Evolutionary conservation across 1,140 invertebrate species (phyloP).

Genomic region (Drosophila truncata): DNA sequence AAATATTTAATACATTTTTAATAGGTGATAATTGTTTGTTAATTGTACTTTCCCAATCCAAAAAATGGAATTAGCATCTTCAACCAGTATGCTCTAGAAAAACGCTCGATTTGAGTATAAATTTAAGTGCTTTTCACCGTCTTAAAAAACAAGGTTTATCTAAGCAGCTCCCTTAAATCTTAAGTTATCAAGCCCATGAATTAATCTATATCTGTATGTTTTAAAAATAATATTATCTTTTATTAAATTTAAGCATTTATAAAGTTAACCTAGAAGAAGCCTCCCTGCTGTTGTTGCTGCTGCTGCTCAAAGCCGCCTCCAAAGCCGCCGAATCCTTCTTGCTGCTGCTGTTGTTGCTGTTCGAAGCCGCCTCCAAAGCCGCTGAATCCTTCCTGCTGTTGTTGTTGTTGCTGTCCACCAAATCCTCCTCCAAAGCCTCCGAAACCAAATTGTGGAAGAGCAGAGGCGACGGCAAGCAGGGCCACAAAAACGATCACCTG

Average conservation of each 20-base stretch:
- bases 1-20: neutral
- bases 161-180: neutral
- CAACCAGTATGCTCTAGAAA: neutral
- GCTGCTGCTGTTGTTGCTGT: constrained; percentile 35
- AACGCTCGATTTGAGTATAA: neutral
- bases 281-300: constrained; percentile 22
- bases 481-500: constrained; percentile 50
- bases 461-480: constrained; percentile 24
- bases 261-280: constrained; percentile 7
- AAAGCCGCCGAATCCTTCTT: constrained; percentile 26
- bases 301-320: constrained; percentile 19
- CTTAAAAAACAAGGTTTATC: neutral
- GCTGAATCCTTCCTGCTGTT: constrained; percentile 14
- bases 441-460: constrained; percentile 39
- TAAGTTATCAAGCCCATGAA: neutral
- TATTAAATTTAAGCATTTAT: neutral
- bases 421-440: constrained; percentile 28
- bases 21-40: constrained; percentile 5
- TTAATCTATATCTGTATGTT: neutral
- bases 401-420: constrained; percentile 22
- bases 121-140: neutral
- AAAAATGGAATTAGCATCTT: neutral
- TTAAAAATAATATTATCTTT: neutral
- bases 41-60: neutral
- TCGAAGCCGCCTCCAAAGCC: constrained; percentile 18